Base-by-base conservation (phyloP, 1,140 invertebrate genomes). In the Aphidius ervi region DNA sequence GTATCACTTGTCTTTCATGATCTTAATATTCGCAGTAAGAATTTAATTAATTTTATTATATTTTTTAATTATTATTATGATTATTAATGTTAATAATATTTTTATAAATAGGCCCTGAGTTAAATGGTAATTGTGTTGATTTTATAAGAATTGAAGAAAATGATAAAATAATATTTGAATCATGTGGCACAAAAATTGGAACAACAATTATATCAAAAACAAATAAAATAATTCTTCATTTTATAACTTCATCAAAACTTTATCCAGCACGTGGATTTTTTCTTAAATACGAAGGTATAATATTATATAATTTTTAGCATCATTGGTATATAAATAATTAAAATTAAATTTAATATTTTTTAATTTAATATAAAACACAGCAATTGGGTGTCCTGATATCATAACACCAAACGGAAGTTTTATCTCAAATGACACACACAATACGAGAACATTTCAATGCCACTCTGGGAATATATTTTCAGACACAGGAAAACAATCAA, bases 241-340 rank as follows among this genome's bases (percentile, higher is more conserved):
- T 80, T 23, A 65, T 79, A 42, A 71, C 75, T 1, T 68, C 73
- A 6, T 61, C 59, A 20, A 73, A 50, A 23, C 37, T 79, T 5
- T 77, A 69, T 61, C 72, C 74, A 0, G 73, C 72, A n/a, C 68
- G 78, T 46, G 78, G 78, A 64, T 78, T 80, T 57, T 72, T 80
- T 9, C 56, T 79, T 8, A 73, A 79, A 40, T 79, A 80, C 46
- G 73, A 78, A 75, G 77, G 78, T 77, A 58, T 77, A 58, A 56
- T 20, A 59, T 16, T 59, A 46, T 16, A 16, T 16, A 16, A 16
- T 16, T 61, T 54, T 56, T 48, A 10, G 7, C 46, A 47, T 46
- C n/a, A 16, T 16, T 16, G 16, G n/a, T n/a, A 16, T 16, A 16
- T 16, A 16, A 16, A 16, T 16, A 16, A 16, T 16, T 16, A 16